phyloP scores from a whole-genome alignment of 2,113 vertebrate species.

The Scomber japonicus region DNA sequence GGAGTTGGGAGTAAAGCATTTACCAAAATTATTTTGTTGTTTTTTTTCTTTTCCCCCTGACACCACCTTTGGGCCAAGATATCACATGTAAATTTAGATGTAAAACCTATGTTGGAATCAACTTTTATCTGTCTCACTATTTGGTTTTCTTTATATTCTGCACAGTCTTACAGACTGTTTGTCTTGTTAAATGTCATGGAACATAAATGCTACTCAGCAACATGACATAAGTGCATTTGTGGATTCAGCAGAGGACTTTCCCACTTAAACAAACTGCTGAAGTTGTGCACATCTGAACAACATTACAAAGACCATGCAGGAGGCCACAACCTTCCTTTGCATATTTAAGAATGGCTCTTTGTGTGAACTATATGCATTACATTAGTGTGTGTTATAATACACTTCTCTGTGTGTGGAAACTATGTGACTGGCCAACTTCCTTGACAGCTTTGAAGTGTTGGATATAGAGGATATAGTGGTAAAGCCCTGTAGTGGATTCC shows the following conservation, averaged over 20 bases:
- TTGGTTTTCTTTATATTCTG: not conserved
- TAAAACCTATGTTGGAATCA: no score
- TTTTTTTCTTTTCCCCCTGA: no score
- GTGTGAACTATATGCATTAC: constrained; percentile 35
- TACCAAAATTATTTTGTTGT: no score
- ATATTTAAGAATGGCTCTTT: constrained; percentile 70
- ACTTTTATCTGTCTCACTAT: not conserved
- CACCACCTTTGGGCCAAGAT: no score
- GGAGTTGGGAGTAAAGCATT: no score
- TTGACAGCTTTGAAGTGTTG: constrained; percentile 28
- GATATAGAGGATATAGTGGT: constrained; percentile 12
- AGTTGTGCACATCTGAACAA: constrained; percentile 42
- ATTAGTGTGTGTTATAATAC: not conserved
- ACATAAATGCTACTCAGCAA: constrained; percentile 14
- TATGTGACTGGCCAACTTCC: constrained; percentile 55
- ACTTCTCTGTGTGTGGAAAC: constrained; percentile 37
- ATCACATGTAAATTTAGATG: no score
- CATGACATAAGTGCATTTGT: not conserved
- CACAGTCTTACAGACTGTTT: not conserved
- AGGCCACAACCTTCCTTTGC: constrained; percentile 45
- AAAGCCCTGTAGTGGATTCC: constrained; percentile 34
- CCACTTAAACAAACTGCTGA: constrained; percentile 19
- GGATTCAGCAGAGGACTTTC: not conserved
- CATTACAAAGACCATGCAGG: constrained; percentile 42
- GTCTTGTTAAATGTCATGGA: not conserved